A percentile compares a stretch with the other conserved stretches of the same genome.
phyloP scores from a whole-genome alignment of 1,140 invertebrate species.

The Drosophila albomicans region DNA sequence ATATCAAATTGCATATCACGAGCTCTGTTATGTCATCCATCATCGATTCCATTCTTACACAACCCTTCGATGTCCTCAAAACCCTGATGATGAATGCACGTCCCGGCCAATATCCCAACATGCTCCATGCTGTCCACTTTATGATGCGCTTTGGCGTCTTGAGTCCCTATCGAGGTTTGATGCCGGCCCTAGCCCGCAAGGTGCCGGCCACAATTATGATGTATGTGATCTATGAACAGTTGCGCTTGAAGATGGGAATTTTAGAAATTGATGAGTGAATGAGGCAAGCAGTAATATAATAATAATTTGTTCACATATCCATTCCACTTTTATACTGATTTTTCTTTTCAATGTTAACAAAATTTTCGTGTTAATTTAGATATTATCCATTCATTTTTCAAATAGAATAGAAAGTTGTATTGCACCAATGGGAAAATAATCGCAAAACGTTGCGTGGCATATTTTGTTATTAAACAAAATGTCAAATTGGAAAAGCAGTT shows the following conservation, averaged over 20 bases:
- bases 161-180: slow-evolving; percentile 45
- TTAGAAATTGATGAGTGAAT: neutral
- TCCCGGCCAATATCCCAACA: slow-evolving; percentile 24
- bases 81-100: slow-evolving; percentile 54
- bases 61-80: slow-evolving; percentile 59
- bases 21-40: slow-evolving; percentile 42
- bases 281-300: neutral
- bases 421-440: neutral
- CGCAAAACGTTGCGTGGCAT: neutral
- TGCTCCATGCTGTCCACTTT: slow-evolving; percentile 4
- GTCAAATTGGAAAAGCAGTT: neutral
- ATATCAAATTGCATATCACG: slow-evolving; percentile 31
- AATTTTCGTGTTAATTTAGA: no score
- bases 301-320: neutral
- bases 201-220: slow-evolving; percentile 46
- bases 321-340: no score
- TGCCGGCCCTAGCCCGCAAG: slow-evolving; percentile 42
- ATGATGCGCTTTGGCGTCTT: slow-evolving; percentile 50
- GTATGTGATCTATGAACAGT: slow-evolving; percentile 56
- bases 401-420: neutral
- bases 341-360: no score
- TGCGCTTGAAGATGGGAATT: slow-evolving; percentile 46
- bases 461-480: neutral
- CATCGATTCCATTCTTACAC: slow-evolving; percentile 28
- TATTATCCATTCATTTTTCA: no score